Evolutionary conservation across 2,888 invertebrate genomes (phyloP).

Genomic region (Melinaea menophilus): DNA sequence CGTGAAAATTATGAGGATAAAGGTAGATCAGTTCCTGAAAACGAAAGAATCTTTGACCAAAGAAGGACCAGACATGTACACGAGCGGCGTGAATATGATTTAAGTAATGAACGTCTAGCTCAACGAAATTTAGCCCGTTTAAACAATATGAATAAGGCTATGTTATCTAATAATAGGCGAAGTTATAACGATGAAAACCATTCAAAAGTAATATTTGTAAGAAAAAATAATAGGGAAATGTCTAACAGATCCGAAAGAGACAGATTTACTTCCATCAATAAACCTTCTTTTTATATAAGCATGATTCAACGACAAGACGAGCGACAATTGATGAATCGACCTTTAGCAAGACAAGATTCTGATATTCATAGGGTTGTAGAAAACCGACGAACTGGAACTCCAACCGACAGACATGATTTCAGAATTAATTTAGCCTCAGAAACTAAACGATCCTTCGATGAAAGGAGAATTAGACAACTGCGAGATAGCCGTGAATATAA

Average conservation of each 20-base stretch:
- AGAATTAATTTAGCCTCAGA: too few species aligned
- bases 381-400: too few species aligned
- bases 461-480: too few species aligned
- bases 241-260: not conserved
- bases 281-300: not conserved
- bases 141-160: too few species aligned
- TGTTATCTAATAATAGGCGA: not conserved
- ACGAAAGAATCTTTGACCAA: not conserved
- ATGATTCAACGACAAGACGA: not conserved
- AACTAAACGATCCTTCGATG: too few species aligned
- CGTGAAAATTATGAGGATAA: not conserved
- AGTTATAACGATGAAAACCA: not conserved
- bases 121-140: not conserved
- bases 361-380: too few species aligned
- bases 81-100: not conserved
- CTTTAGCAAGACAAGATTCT: too few species aligned
- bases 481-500: too few species aligned
- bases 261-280: not conserved
- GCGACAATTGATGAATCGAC: not conserved
- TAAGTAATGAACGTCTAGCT: not conserved
- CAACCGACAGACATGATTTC: too few species aligned
- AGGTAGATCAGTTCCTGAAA: not conserved
- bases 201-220: not conserved
- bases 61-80: not conserved
- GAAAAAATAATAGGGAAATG: constrained; percentile 2